Evolutionary conservation across 2,888 invertebrate species (phyloP), one percentile per base, ranked within the genome.

Genomic region (Ophion ellenae): DNA sequence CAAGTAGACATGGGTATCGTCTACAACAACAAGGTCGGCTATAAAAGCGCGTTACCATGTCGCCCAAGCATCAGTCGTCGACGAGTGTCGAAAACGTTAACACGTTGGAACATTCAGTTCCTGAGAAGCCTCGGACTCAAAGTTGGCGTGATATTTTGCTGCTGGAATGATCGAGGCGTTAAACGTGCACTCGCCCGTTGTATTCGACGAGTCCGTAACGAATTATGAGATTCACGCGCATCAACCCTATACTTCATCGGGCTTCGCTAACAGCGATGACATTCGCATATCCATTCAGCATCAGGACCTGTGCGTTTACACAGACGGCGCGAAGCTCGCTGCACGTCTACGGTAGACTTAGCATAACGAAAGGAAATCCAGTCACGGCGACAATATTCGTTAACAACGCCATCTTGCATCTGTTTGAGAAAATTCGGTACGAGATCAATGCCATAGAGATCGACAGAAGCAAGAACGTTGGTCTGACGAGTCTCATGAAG

Each of bases 281-380:
- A 87, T 89, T 28, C 20, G 76, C 6, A 86, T 87, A 36, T 64
- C 83, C 6, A 81, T 88, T 28, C 85, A 85, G 32, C 75, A 86
- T 67, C 74, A 84, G 32, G 87, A 88, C 14, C 32, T 76, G 2
- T 86, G 79, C 14, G 63, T 87, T 87, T 14, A 11, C 87, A 14
- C 88, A 24, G 24, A 24, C 86, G 0, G 36, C 67, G 10, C 53
- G 81, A 47, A 88, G 87, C 70, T 85, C 64, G 14, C 20, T 89
- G 7, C 88, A 87, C 40, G 78, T 89, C 1, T 82, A 20, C 20
- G 82, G 83, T 11, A 78, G 47, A 40, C 40, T 40, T 7, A 40
- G 40, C 40, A 40, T 4, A 40, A 40, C 40, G 7, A 40, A 40
- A 6, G 40, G 40, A 40, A 40, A 40, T 40, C 7, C 40, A 5